Base-by-base conservation (phyloP, 2,888 invertebrate species). In the Zaprionus bogoriensis region DNA sequence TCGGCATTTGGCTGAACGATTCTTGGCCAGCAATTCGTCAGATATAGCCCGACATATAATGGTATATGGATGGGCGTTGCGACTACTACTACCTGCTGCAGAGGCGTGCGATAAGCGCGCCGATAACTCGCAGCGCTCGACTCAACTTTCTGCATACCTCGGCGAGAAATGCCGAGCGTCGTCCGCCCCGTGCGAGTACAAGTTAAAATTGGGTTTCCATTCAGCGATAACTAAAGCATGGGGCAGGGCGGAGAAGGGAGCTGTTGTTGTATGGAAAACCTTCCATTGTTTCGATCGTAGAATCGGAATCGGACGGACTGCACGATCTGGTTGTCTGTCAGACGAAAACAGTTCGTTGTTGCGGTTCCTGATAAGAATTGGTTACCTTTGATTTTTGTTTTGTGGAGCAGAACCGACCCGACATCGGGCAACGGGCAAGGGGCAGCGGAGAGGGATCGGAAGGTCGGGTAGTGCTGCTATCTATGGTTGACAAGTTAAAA, bases 321-420 rank as follows among this genome's bases (percentile, higher is more conserved):
- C 47, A 55, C 67, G 62, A 67, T 61, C 61, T 67, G 39, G 39
- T 44, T 66, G 44, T 48, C 47, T 57, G 41, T 50, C 54, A 28
- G 50, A 25, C 32, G 45, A 17, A 14, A 30, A 19, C 36, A 23
- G 23, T 48, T 47, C 45, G n/a, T 52, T 61, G 30, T 44, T 46
- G 25, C 47, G 54, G 62, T 25, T 44, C 9, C 46, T 65, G 75
- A 75, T 85, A 83, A 80, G 67, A 58, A 42, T 67, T 80, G 84
- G 81, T 87, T 87, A 81, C 82, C 87, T 84, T 67, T 82, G 82
- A 82, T 87, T 82, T 82, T 47, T 44, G 20, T 36, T 30, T 12
- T 32, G 30, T 32, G 12, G 79, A 60, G 63, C 44, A 30, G 19
- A 23, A 30, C 47, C 30, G 30, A 32, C 27, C 44, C 47, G 38